A percentile compares a stretch with the other conserved stretches of the same genome.
Evolutionary conservation across 1,140 invertebrate species (phyloP).

Genomic region (Chrysoperla carnea): DNA sequence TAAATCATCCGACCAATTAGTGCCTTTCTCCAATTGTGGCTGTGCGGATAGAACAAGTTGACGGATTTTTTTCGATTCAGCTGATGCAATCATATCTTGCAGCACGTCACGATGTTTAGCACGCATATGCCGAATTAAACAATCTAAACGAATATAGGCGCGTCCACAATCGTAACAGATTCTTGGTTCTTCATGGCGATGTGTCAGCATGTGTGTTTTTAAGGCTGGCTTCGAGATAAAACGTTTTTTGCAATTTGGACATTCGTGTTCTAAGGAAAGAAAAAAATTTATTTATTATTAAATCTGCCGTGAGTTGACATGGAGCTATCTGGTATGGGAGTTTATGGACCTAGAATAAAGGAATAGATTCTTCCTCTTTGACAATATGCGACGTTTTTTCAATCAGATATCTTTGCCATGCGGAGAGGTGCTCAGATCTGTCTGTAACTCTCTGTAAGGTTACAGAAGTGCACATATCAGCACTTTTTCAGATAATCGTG

Average conservation of each 20-base stretch:
- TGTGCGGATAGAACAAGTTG: constrained; percentile 27
- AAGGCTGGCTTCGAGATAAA: constrained; percentile 49
- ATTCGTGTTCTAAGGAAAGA: constrained; percentile 40
- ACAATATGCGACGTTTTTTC: no score
- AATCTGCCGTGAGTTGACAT: no score
- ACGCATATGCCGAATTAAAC: constrained; percentile 45
- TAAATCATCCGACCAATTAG: constrained; percentile 11
- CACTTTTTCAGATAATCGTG: no score
- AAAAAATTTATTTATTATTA: no score
- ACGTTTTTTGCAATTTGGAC: constrained; percentile 35
- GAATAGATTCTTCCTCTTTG: no score
- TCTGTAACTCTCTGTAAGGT: no score
- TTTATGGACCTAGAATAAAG: no score
- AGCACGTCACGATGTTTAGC: constrained; percentile 44
- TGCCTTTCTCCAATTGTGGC: not conserved
- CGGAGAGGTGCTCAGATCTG: no score
- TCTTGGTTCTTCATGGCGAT: constrained; percentile 39
- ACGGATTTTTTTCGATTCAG: constrained; percentile 41
- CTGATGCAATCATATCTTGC: constrained; percentile 41
- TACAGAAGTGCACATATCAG: no score
- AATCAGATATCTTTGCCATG: no score
- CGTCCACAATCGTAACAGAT: constrained; percentile 43
- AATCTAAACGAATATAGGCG: constrained; percentile 50
- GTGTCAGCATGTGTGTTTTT: constrained; percentile 42
- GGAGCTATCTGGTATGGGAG: no score